Evolutionary conservation across 2,797 vertebrate species (phyloP).

Genomic region (Muscicapa comitata): DNA sequence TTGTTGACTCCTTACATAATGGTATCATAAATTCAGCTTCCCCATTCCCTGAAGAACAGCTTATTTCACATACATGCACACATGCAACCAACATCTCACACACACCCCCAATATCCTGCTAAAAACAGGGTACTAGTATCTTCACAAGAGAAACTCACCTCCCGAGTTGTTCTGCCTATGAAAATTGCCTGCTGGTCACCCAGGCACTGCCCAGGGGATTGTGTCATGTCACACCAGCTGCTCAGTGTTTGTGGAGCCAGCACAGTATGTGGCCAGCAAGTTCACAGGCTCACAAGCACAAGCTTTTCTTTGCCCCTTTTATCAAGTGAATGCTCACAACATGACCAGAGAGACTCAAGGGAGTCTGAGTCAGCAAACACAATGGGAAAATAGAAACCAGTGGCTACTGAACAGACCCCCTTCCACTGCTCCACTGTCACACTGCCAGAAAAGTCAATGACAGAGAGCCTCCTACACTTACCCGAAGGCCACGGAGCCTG

Average conservation of each 20-base stretch:
- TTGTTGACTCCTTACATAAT: background rate
- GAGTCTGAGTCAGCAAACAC: background rate
- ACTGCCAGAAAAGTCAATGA: background rate
- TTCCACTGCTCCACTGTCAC: background rate
- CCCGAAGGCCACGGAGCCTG: slow-evolving; percentile 91
- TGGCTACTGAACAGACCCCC: background rate
- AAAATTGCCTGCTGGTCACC: background rate
- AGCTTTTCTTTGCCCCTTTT: background rate
- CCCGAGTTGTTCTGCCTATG: background rate
- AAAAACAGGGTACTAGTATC: background rate
- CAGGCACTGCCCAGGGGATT: background rate
- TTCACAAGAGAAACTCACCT: background rate
- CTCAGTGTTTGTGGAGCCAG: background rate
- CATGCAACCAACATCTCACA: background rate
- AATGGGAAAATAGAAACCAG: background rate
- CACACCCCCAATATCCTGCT: background rate
- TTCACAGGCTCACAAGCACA: background rate
- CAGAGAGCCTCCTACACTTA: slow-evolving; percentile 65
- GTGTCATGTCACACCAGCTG: accelerated
- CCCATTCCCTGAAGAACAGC: background rate
- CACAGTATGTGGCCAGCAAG: background rate
- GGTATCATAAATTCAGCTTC: background rate
- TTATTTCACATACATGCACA: background rate
- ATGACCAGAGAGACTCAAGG: background rate
- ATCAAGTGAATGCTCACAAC: background rate